Evolutionary conservation across 2,888 invertebrate genomes (phyloP), one percentile per base, ranked within the genome.

Genomic region (Drosophila infuscata): DNA sequence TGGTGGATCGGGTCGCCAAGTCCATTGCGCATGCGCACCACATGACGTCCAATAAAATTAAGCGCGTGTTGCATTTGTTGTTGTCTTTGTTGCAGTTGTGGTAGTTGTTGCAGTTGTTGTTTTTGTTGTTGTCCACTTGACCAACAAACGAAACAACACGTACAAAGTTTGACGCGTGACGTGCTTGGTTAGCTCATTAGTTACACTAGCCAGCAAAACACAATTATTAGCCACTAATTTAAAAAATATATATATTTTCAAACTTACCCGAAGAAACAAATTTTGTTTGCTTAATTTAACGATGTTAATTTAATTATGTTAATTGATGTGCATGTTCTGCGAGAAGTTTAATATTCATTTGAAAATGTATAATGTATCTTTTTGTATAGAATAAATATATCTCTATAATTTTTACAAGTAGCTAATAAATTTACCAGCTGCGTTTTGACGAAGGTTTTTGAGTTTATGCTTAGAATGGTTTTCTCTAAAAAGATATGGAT

Each of bases 101-200:
- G 68, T 58, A 69, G 75, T n/a, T 67, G 57, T n/a, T 41, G 41
- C 5, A 3, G 5, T 11, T 5, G 46, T 43, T 25, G 20, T 25
- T 41, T 76, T 41, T 51, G 79, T 58, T 78, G 81, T 74, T 86
- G 76, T 66, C 83, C 86, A 77, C 72, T 83, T 85, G 84, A 83
- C 88, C 85, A 86, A 86, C 84, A 88, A 88, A 89, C 84, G 82
- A 86, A 84, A 86, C 87, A 88, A 83, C 89, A 87, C 87, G 87
- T 89, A 87, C 88, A 84, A 88, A 76, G 70, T 83, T 79, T 83
- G 89, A 89, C 89, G 88, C 81, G 88, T 89, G 88, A 88, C 89
- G 89, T 85, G 83, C 79, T 72, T 77, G 78, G 53, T 67, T 79
- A 64, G 79, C 69, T 79, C 80, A 79, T 69, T 81, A 78, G 72